phyloP scores from a whole-genome alignment of 2,113 vertebrate genomes.

The Nannospalax galili region DNA sequence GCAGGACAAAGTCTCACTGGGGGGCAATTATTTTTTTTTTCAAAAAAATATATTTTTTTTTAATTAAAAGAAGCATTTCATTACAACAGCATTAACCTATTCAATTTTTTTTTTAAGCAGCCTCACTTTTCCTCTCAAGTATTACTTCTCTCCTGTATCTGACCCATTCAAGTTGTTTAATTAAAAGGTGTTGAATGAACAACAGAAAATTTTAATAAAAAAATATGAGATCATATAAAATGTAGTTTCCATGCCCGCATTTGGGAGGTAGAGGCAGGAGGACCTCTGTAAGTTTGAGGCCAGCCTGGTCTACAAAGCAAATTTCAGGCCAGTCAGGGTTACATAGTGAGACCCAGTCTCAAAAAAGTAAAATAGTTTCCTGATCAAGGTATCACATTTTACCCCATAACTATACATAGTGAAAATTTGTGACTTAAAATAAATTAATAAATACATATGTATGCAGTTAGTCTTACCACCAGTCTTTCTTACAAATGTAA shows the following conservation, averaged over 20 bases:
- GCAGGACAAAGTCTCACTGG: neutral
- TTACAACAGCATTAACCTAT: no score
- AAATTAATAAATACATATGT: neutral
- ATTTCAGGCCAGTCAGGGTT: no score
- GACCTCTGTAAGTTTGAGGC: no score
- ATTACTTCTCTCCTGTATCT: neutral
- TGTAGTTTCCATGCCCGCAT: neutral
- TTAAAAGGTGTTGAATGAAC: neutral
- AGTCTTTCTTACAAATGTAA: neutral
- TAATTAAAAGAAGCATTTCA: no score
- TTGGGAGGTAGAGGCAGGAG: no score
- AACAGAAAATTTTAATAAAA: neutral
- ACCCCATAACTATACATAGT: neutral
- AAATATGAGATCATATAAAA: constrained; percentile 30
- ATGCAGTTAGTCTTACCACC: neutral
- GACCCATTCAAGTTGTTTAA: neutral
- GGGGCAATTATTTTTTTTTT: neutral
- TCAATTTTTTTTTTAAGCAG: neutral
- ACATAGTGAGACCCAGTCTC: no score
- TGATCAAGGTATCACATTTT: neutral
- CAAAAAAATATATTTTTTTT: no score
- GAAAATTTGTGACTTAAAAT: neutral
- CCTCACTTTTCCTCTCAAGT: neutral
- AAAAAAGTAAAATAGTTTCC: no score
- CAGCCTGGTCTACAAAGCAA: no score